Conservation (phyloP, 2,888 invertebrate species). For the Clepsis dumicolana region DNA sequence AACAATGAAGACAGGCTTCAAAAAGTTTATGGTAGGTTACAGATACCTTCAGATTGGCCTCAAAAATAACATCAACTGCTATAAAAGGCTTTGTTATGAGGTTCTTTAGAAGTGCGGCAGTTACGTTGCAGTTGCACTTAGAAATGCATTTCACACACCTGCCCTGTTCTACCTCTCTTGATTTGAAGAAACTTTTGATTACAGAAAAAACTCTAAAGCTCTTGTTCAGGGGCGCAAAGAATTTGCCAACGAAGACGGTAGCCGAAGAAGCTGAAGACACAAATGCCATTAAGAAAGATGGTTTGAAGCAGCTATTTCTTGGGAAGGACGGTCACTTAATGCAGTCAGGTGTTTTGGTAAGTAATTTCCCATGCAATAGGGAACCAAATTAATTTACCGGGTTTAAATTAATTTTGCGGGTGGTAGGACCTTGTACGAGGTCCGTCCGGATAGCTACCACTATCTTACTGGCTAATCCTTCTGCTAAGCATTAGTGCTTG, state of each 20-base stretch:
- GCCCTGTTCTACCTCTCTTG: too few species aligned
- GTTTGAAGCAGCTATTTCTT: slow-evolving; percentile 75
- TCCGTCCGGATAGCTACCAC: too few species aligned
- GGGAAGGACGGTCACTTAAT: slow-evolving; percentile 70
- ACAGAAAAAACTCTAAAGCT: slow-evolving; percentile 75
- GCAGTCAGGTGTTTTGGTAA: slow-evolving; percentile 66
- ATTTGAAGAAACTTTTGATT: slow-evolving; percentile 42
- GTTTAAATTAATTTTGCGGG: too few species aligned
- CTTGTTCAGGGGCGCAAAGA: slow-evolving; percentile 73
- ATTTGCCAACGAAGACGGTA: slow-evolving; percentile 49
- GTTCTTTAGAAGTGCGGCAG: too few species aligned
- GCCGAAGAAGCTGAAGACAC: slow-evolving; percentile 44
- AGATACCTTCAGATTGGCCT: not conserved
- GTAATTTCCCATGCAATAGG: slow-evolving; percentile 2
- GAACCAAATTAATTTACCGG: too few species aligned
- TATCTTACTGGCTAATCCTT: too few species aligned
- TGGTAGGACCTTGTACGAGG: too few species aligned
- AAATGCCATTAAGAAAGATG: slow-evolving; percentile 56
- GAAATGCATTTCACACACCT: too few species aligned
- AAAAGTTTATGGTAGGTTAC: slow-evolving; percentile 72
- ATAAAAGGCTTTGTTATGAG: not conserved
- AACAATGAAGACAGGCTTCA: slow-evolving; percentile 74
- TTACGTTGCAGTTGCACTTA: too few species aligned
- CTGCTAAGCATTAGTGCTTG: too few species aligned
- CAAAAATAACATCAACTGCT: not conserved